These are phyloP conservation scores for Drosophila fungiperda DNA, from an alignment of 2,888 invertebrate genomes.

Conservation along the genomic window DNA sequence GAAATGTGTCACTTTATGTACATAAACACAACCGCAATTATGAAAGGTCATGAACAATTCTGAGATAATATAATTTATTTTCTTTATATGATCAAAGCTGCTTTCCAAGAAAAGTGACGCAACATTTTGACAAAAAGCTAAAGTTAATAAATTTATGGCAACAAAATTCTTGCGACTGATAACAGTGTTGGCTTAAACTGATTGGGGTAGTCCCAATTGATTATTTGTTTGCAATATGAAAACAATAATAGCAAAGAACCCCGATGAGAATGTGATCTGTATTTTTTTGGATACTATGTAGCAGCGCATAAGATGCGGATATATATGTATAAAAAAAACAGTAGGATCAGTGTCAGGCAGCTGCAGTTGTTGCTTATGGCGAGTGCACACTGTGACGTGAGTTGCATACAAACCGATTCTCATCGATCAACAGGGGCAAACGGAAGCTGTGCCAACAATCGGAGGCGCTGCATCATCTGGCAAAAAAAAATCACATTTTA, in stretches of 20 bases:
- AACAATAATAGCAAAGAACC: background rate
- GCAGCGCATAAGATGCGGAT: background rate
- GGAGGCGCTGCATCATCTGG: constrained; percentile 6
- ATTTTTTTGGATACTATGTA: background rate
- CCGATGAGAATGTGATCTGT: background rate
- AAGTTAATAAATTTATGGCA: background rate
- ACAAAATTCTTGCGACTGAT: constrained; percentile 4
- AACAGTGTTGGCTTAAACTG: background rate
- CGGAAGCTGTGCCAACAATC: constrained; percentile 44
- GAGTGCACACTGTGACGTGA: constrained; percentile 38
- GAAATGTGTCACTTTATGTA: background rate
- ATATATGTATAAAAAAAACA: too few species aligned
- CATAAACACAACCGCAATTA: background rate
- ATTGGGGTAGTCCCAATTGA: constrained; percentile 20
- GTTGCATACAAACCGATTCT: constrained; percentile 30
- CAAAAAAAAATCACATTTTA: constrained; percentile 28
- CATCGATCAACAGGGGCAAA: background rate
- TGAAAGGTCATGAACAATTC: background rate
- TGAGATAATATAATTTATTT: background rate
- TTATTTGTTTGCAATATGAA: background rate
- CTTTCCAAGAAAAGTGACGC: background rate
- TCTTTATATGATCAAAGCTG: background rate
- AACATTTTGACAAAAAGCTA: background rate
- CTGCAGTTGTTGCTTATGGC: constrained; percentile 20
- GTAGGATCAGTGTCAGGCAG: constrained; percentile 16